Base-by-base conservation (phyloP, 1,140 invertebrate genomes). In the Hirudo medicinalis region DNA sequence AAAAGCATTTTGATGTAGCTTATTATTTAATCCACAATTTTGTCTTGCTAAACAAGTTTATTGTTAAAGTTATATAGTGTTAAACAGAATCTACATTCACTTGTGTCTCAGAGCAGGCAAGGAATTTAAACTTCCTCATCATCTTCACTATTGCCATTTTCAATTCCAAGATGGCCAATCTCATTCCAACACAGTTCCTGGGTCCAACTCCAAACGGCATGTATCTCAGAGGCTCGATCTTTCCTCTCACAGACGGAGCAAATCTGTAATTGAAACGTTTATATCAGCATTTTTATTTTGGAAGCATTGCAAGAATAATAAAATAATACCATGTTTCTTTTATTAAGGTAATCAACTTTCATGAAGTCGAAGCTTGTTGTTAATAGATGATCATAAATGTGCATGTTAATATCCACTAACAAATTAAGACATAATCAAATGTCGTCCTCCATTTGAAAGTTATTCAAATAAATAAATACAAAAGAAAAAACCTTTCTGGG, bases 111-210 rank as follows among this genome's bases (percentile, higher is more conserved):
- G 74, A 72, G 36, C 76, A 77, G 13, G 73, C 69, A 4, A 74
- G 74, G 75, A 80, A 75, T 73, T 17, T 29, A 40, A 76, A 79
- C 32, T 74, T 76, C 25, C 71, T 68, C n/a, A 83, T 25, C 1
- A 83, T 22, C 15, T 69, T 54, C 15, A 79, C 78, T 15, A 85
- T 36, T 6, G 87, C 86, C 57, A 89, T 75, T 81, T 89, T 90
- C 0, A 86, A 83, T 77, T 89, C 85, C 71, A 89, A 75, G 5
- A 87, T 71, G 3, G 87, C 89, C 70, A 90, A 87, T 54, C 88
- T 82, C 79, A 84, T 83, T 60, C 87, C 88, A 32, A 86, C 78
- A 73, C 86, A 86, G 74, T 81, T 81, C 40, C 85, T 74, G 6
- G 84, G 85, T 15, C 86, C 85, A 20, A 76, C 75, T n/a, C 85